Conservation (phyloP, 2,888 invertebrate genomes). For the Plusia festucae region DNA sequence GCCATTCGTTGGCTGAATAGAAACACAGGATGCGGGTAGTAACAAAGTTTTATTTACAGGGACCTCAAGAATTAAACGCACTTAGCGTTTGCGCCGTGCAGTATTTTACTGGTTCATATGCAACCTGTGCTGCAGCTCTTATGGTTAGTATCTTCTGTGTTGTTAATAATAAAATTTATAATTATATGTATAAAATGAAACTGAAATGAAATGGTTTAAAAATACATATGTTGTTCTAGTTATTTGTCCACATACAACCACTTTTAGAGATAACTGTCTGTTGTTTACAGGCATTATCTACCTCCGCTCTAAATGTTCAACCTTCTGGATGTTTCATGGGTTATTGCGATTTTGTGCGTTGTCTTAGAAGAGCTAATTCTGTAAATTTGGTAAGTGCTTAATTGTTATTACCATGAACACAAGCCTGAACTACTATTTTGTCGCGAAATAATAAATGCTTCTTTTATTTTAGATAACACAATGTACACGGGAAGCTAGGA, state of each 20-base stretch:
- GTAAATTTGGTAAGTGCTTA: constrained; percentile 84
- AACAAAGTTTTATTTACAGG: constrained; percentile 65
- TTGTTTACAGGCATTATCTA: constrained; percentile 74
- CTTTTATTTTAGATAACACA: constrained; percentile 81
- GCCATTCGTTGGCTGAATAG: neutral
- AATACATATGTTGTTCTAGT: too few relatives aligned
- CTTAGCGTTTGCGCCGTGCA: constrained; percentile 87
- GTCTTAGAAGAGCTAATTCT: constrained; percentile 88
- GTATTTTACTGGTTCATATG: constrained; percentile 88
- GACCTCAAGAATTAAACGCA: constrained; percentile 87
- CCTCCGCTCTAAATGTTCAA: constrained; percentile 84
- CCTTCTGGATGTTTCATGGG: constrained; percentile 88
- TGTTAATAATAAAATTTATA: neutral
- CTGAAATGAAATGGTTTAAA: too few relatives aligned
- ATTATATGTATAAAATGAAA: too few relatives aligned
- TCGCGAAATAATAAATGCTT: neutral
- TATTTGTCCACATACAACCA: too few relatives aligned
- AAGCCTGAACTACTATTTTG: neutral
- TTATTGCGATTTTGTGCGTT: constrained; percentile 90
- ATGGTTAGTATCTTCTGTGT: constrained; percentile 72
- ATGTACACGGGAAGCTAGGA: constrained; percentile 87
- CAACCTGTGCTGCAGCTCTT: constrained; percentile 84
- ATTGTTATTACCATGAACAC: neutral
- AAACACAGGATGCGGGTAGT: neutral
- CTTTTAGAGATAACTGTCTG: neutral